phyloP scores from a whole-genome alignment of 1,140 invertebrate species.

The Aphelinus atriplicis region DNA sequence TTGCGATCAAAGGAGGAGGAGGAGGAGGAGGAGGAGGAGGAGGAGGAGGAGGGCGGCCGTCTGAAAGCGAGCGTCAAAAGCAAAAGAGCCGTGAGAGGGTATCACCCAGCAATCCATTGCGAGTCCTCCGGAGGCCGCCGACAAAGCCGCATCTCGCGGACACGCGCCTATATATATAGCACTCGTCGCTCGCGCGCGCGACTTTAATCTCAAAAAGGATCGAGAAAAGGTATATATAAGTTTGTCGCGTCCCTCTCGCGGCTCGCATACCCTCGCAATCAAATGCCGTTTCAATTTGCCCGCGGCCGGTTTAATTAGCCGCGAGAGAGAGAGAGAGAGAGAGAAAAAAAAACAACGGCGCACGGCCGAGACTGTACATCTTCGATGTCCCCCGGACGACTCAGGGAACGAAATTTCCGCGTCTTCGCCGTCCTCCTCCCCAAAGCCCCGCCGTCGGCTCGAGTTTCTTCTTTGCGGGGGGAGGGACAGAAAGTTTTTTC shows the following conservation, averaged over 20 bases:
- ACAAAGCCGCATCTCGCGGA: not conserved
- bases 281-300: conserved; percentile 23
- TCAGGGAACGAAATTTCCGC: conserved; percentile 4
- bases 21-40: no score
- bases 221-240: no score
- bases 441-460: not conserved
- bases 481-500: conserved; percentile 32
- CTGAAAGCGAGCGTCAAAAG: no score
- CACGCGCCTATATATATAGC: no score
- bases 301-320: not conserved
- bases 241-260: no score
- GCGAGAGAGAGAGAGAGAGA: not conserved
- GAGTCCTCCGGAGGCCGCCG: no score
- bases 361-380: not conserved
- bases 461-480: not conserved
- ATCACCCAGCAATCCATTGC: no score
- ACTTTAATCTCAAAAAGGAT: no score
- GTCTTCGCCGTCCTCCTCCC: not conserved
- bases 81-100: no score
- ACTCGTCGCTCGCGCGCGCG: no score
- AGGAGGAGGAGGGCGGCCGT: no score
- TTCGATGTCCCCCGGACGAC: conserved; percentile 18
- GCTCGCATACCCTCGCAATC: not conserved
- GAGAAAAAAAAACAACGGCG: not conserved
- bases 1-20: no score